These are phyloP conservation scores for Apis dorsata DNA, from an alignment of 1,140 invertebrate genomes.

Conservation along the genomic window DNA sequence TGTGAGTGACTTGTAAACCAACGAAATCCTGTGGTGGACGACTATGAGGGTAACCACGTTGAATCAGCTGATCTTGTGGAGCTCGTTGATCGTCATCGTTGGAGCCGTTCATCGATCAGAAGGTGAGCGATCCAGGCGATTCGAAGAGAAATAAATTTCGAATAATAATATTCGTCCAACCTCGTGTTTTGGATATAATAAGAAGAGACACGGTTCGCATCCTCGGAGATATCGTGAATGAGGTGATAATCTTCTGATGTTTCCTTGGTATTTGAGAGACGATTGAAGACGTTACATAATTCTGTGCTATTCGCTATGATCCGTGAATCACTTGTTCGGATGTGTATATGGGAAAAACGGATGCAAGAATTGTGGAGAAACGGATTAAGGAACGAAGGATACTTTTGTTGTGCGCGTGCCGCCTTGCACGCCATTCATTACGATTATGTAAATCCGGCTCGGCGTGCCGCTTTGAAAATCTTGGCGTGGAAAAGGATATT, in stretches of 20 bases:
- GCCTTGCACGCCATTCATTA: constrained; percentile 48
- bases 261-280: not conserved
- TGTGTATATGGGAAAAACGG: not conserved
- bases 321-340: not conserved
- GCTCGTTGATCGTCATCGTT: constrained; percentile 53
- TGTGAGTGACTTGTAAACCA: constrained; percentile 46
- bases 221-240: not conserved
- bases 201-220: not conserved
- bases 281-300: constrained; percentile 30
- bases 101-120: constrained; percentile 49
- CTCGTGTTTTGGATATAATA: no score
- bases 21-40: constrained; percentile 14
- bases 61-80: constrained; percentile 39
- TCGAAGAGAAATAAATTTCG: no score
- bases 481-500: constrained; percentile 19
- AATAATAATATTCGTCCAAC: not conserved
- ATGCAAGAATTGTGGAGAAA: not conserved
- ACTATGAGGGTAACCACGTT: constrained; percentile 64
- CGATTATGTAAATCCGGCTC: constrained; percentile 60
- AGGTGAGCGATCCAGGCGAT: constrained; percentile 42
- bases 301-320: not conserved
- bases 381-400: constrained; percentile 30
- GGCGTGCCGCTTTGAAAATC: constrained; percentile 37
- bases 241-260: no score
- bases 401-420: constrained; percentile 12